phyloP scores from a whole-genome alignment of 1,140 invertebrate genomes.

The Orchestia grillus region DNA sequence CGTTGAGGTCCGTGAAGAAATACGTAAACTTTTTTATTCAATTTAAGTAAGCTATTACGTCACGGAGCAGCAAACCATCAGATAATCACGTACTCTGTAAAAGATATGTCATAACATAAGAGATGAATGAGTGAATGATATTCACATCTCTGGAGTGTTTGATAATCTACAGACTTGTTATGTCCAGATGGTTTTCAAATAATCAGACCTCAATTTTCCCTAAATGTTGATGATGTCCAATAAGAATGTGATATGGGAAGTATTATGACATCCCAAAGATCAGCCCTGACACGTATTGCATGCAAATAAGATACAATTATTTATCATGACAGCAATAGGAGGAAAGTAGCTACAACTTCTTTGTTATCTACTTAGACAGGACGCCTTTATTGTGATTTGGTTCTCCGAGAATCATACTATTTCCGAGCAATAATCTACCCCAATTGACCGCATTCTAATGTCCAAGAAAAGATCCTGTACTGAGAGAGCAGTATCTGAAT shows the following conservation, averaged over 20 bases:
- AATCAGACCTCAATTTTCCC: neutral
- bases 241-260: neutral
- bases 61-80: neutral
- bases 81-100: neutral
- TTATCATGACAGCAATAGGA: neutral
- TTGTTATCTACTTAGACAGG: neutral
- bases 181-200: neutral
- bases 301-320: neutral
- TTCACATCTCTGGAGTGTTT: neutral
- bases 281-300: neutral
- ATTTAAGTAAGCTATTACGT: neutral
- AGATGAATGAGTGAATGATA: neutral
- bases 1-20: neutral
- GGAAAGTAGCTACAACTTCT: neutral
- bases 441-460: neutral
- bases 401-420: neutral
- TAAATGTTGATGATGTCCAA: neutral
- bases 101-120: neutral
- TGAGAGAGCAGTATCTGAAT: neutral
- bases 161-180: neutral
- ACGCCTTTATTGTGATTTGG: neutral
- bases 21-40: neutral
- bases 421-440: neutral
- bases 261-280: neutral
- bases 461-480: neutral